phyloP scores from a whole-genome alignment of 2,888 invertebrate species.

The Nemotelus pantherinus region DNA sequence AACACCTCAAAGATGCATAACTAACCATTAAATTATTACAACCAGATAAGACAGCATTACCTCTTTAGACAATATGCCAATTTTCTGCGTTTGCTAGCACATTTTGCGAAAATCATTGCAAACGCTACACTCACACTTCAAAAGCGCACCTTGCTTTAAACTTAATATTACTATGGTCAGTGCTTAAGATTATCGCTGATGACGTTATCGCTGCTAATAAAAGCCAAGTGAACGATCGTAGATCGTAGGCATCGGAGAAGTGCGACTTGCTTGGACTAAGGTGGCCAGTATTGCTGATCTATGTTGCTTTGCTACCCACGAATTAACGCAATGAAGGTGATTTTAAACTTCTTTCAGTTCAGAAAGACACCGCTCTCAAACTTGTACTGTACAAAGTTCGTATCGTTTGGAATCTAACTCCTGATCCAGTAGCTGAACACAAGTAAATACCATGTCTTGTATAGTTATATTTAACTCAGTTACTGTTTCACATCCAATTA shows the following conservation, averaged over 20 bases:
- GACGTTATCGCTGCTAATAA: constrained; percentile 3
- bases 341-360: constrained; percentile 31
- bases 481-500: too few relatives aligned
- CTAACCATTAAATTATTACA: too few relatives aligned
- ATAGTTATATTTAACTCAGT: too few relatives aligned
- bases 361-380: background rate
- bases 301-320: constrained; percentile 21
- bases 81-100: background rate
- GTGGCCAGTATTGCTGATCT: constrained; percentile 20
- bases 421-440: background rate
- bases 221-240: too few relatives aligned
- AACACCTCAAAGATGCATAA: too few relatives aligned
- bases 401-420: background rate
- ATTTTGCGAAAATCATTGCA: background rate
- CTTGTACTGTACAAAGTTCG: background rate
- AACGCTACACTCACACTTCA: background rate
- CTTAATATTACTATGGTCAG: background rate
- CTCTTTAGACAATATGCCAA: too few relatives aligned
- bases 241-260: too few relatives aligned
- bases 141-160: background rate
- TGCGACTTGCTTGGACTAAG: too few relatives aligned
- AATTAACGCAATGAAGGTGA: constrained; percentile 38
- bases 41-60: too few relatives aligned
- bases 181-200: constrained; percentile 4
- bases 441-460: too few relatives aligned